phyloP scores from a whole-genome alignment of 2,797 vertebrate genomes.

The Argyrosomus regius region DNA sequence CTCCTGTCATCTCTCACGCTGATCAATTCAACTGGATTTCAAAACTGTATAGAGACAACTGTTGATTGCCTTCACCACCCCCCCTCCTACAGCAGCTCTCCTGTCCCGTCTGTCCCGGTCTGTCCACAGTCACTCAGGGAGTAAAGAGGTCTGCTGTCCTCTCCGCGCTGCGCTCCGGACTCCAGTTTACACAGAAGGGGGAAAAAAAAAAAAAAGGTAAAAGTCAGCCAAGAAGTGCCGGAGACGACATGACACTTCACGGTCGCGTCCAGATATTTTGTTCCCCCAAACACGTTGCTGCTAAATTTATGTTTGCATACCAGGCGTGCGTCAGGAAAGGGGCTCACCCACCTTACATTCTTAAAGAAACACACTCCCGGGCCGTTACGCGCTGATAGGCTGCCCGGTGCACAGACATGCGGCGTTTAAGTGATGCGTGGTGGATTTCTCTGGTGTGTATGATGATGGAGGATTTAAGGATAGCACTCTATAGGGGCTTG shows the following conservation, averaged over 20 bases:
- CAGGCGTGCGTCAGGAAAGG: constrained; percentile 82
- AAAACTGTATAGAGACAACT: constrained; percentile 22
- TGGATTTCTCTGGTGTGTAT: neutral
- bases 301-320: constrained; percentile 88
- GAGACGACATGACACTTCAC: constrained; percentile 77
- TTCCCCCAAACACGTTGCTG: constrained; percentile 84
- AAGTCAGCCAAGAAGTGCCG: constrained; percentile 63
- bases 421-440: constrained; percentile 35
- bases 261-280: constrained; percentile 78
- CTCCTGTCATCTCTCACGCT: constrained; percentile 71
- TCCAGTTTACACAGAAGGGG: constrained; percentile 38
- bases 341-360: constrained; percentile 86
- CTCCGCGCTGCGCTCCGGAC: constrained; percentile 49
- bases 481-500: no score
- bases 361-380: constrained; percentile 85
- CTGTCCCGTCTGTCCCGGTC: constrained; percentile 30
- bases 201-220: constrained; percentile 11
- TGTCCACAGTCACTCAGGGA: constrained; percentile 31
- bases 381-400: constrained; percentile 43
- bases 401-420: constrained; percentile 24
- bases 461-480: neutral
- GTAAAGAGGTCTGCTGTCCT: constrained; percentile 47
- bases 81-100: neutral
- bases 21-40: constrained; percentile 30
- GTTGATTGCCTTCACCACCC: neutral